Evolutionary conservation across 2,113 vertebrate genomes (phyloP), one percentile per base, ranked within the genome.

Genomic region (Myrmecophaga tridactyla): DNA sequence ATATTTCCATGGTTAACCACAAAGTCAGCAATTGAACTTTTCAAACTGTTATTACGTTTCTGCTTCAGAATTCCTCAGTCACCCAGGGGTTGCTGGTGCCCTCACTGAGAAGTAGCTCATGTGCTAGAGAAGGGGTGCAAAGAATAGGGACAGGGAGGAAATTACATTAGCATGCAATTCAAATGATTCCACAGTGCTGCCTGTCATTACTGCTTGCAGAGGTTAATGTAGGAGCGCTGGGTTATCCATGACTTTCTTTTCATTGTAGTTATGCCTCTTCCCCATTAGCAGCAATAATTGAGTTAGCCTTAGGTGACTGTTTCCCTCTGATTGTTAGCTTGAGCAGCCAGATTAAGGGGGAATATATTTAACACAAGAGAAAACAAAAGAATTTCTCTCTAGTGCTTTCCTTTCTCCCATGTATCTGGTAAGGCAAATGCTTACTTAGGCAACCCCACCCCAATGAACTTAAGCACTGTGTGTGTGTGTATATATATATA

Each of bases 231-330:
- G 73, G 92, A 96, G 84, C 0, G 2, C 78, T 82, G 89, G 67
- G 89, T 84, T 96, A 90, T 18, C 73, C 0, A 0, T 36, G 95
- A 93, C 76, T 96, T 94, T 94, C 80, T 96, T 96, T 95, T 95
- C 86, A 87, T 97, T 83, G 62, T 46, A 91, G 75, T 62, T 86
- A 36, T 80, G 91, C 80, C 78, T 96, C 63, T 84, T 94, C 94
- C 93, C 96, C 83, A 95, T 98, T 93, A 97, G 91, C 96, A 88
- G 88, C 0, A 11, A 94, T 97, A 97, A 97, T 18, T 93, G 92
- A 96, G 94, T 96, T 96, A 98, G 96, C 96, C 11, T 0, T 84
- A 96, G 95, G 96, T 96, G 95, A 96, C 80, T 80, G 51, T 80
- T 96, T 94, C 36, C 83, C 89, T 92, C 85, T 86, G 89, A 91